Percentiles rank a stretch among this genome's conserved stretches.
phyloP scores from a whole-genome alignment of 2,113 vertebrate species.

The Lophochroa leadbeateri region DNA sequence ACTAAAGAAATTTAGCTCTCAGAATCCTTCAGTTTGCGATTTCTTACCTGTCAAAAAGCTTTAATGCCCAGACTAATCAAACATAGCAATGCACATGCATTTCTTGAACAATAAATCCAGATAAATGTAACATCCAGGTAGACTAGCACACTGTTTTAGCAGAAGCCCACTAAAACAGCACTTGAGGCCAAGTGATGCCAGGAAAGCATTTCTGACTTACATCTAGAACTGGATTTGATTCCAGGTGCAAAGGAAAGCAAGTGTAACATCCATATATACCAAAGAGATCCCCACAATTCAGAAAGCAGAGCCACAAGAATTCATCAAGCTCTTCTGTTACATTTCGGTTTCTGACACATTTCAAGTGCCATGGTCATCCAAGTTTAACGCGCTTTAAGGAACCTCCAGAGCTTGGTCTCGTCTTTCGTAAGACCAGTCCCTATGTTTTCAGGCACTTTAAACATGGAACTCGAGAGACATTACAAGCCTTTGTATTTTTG shows the following conservation, averaged over 20 bases:
- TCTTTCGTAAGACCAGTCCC: not conserved
- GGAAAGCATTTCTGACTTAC: not conserved
- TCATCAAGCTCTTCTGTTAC: not conserved
- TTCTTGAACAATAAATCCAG: not conserved
- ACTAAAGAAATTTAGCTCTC: not conserved
- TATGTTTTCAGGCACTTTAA: not conserved
- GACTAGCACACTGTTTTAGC: not conserved
- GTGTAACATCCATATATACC: not conserved
- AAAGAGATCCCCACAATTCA: not conserved
- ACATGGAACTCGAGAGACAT: not conserved
- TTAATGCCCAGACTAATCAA: not conserved
- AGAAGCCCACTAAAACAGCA: not conserved
- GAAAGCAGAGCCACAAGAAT: not conserved
- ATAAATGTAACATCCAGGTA: not conserved
- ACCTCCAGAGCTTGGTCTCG: not conserved
- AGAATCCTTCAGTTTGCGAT: not conserved
- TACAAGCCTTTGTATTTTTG: not conserved
- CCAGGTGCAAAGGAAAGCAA: not conserved
- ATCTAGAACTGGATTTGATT: not conserved
- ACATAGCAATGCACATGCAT: not conserved
- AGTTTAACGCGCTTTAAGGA: not conserved
- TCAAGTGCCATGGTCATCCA: not conserved
- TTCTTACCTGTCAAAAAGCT: not conserved
- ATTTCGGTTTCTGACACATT: not conserved
- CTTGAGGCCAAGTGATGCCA: not conserved